phyloP scores from a whole-genome alignment of 1,140 invertebrate genomes.

The Orchesella cincta region DNA sequence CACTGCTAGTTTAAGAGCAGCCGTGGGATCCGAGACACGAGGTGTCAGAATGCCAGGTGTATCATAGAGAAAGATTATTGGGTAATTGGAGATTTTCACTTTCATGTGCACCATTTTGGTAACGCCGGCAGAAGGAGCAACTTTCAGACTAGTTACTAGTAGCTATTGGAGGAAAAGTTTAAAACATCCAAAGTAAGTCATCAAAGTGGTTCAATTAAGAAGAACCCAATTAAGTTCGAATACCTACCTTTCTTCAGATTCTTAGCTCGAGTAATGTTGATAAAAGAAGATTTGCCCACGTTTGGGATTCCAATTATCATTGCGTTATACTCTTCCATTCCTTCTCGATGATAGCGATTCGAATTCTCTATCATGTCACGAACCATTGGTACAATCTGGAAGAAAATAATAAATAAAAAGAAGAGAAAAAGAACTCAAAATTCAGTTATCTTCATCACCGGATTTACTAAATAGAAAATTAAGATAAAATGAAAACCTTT shows the following conservation, averaged over 20 bases:
- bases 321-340: constrained; percentile 69
- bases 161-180: too few species aligned
- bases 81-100: constrained; percentile 83
- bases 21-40: constrained; percentile 70
- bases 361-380: constrained; percentile 70
- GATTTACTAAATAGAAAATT: too few species aligned
- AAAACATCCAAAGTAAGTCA: too few species aligned
- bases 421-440: too few species aligned
- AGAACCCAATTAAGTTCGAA: too few species aligned
- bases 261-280: constrained; percentile 80
- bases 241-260: constrained; percentile 67
- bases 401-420: not conserved
- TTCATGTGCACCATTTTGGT: constrained; percentile 80
- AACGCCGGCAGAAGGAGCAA: constrained; percentile 83
- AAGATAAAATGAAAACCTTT: too few species aligned
- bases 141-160: too few species aligned
- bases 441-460: too few species aligned
- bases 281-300: constrained; percentile 95
- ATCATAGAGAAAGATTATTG: constrained; percentile 83
- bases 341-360: constrained; percentile 72
- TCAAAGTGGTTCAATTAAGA: too few species aligned
- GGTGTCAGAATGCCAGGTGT: constrained; percentile 92
- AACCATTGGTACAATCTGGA: constrained; percentile 68
- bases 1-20: constrained; percentile 83
- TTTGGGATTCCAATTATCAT: constrained; percentile 98